Conservation (phyloP, 2,888 invertebrate species). For the Idaea biselata region DNA sequence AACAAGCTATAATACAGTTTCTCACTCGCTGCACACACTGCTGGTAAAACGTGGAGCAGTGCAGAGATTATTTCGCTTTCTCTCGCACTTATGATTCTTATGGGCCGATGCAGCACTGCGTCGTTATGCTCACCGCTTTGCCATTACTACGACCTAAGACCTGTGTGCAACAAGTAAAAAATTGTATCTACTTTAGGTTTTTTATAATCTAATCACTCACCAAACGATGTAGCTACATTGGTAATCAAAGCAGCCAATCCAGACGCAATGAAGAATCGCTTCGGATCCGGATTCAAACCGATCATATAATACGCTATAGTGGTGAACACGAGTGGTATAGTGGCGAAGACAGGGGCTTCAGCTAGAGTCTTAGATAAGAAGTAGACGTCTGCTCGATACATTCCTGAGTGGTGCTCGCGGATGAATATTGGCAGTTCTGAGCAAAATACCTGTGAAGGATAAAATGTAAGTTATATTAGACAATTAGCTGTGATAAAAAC, state of each 20-base stretch:
- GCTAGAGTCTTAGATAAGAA: constrained; percentile 94
- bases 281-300: constrained; percentile 86
- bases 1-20: no score
- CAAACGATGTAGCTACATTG: constrained; percentile 93
- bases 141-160: no score
- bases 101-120: no score
- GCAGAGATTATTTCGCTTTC: no score
- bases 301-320: constrained; percentile 93
- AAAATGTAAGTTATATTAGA: neutral
- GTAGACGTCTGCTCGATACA: constrained; percentile 95
- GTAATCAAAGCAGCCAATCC: constrained; percentile 90
- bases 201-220: constrained; percentile 74
- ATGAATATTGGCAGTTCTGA: constrained; percentile 94
- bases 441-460: constrained; percentile 87
- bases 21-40: no score
- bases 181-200: no score
- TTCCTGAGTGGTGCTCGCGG: constrained; percentile 92
- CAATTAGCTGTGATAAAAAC: no score
- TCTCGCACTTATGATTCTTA: no score
- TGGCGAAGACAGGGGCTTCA: constrained; percentile 92
- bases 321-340: constrained; percentile 91
- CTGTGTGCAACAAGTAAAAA: no score
- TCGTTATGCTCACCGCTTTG: no score
- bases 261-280: constrained; percentile 86
- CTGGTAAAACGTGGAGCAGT: no score